phyloP scores from a whole-genome alignment of 1,140 invertebrate genomes.

The Lasaia peninsularis region DNA sequence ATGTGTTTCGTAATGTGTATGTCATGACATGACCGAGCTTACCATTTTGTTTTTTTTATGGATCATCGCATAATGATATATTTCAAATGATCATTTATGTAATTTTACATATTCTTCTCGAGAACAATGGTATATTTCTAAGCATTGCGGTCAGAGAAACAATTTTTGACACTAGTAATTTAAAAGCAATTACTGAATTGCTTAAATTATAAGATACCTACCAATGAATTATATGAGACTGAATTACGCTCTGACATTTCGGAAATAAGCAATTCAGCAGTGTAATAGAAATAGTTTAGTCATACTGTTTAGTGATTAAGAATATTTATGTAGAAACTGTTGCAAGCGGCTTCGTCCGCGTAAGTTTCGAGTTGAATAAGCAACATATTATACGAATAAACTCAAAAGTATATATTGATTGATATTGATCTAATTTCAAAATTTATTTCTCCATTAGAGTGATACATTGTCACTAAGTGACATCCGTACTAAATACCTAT shows the following conservation, averaged over 20 bases:
- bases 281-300: not conserved
- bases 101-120: not conserved
- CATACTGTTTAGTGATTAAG: not conserved
- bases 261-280: not conserved
- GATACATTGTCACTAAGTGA: too few relatives aligned
- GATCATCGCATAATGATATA: not conserved
- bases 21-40: too few relatives aligned
- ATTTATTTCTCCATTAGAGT: too few relatives aligned
- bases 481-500: too few relatives aligned
- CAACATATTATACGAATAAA: too few relatives aligned
- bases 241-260: not conserved
- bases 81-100: not conserved
- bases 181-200: constrained; percentile 6
- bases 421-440: too few relatives aligned
- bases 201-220: not conserved
- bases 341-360: too few relatives aligned
- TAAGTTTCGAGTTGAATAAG: too few relatives aligned
- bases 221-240: not conserved
- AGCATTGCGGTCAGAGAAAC: not conserved
- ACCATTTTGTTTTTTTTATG: not conserved
- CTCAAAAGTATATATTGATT: too few relatives aligned
- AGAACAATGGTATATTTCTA: not conserved
- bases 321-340: too few relatives aligned
- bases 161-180: not conserved
- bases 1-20: too few relatives aligned